A percentile compares a stretch with the other conserved stretches of the same genome.
These are phyloP conservation scores for Sitobion miscanthi DNA, from an alignment of 1,140 invertebrate species.

Conservation along the genomic window DNA sequence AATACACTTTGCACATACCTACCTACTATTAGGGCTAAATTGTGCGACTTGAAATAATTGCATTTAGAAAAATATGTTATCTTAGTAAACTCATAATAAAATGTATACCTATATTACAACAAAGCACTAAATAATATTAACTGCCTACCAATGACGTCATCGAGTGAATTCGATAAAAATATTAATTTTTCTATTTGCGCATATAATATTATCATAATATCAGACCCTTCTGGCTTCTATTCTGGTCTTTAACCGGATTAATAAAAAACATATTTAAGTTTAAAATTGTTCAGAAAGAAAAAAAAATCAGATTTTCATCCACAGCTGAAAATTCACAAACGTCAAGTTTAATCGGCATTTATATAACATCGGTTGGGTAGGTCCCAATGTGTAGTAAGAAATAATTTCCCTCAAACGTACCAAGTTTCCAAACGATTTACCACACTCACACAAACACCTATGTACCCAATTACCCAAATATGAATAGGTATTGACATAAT, in stretches of 20 bases:
- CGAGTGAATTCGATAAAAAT: neutral
- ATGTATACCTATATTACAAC: neutral
- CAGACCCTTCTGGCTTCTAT: too few species aligned
- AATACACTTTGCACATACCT: neutral
- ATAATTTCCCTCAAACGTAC: neutral
- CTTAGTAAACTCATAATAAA: neutral
- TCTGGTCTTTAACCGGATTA: too few species aligned
- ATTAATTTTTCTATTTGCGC: neutral
- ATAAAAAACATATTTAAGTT: too few species aligned
- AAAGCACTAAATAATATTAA: neutral
- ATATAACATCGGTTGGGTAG: too few species aligned
- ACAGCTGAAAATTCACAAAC: neutral
- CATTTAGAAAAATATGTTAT: neutral
- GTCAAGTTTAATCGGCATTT: neutral
- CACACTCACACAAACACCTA: neutral
- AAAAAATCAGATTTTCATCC: too few species aligned
- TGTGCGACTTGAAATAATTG: neutral
- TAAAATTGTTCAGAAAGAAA: too few species aligned
- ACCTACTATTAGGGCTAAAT: neutral
- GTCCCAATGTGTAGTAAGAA: too few species aligned
- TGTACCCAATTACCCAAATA: neutral
- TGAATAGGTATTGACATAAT: neutral
- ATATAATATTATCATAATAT: too few species aligned
- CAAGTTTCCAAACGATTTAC: neutral
- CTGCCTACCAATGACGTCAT: neutral